Evolutionary conservation across 2,888 invertebrate species (phyloP), one percentile per base, ranked within the genome.

Genomic region (Sphaeridia pumilis): DNA sequence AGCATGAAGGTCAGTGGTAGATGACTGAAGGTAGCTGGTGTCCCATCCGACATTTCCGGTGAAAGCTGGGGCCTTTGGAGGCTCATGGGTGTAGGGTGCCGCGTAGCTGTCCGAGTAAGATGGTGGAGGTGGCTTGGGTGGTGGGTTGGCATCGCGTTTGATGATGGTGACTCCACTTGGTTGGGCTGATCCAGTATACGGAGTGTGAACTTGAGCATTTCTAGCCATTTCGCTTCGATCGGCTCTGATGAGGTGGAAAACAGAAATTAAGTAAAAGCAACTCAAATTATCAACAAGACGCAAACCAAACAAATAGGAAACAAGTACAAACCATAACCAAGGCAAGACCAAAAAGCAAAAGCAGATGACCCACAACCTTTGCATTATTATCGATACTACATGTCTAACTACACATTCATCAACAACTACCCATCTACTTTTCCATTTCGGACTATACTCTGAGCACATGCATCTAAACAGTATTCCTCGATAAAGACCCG

Each of bases 151-250:
- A 22, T 26, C 36, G 7, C 51, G 51, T n/a, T 53, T 47, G 25
- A 49, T 49, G 2, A 56, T 36, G 17, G 45, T 51, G 20, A 50
- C 51, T 34, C 49, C 48, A 12, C 34, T 34, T 44, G 49, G 44
- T 41, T 14, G 24, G 2, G 24, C 36, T 5, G 36, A 24, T n/a
- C 22, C 20, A 21, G 35, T n/a, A 42, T 20, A 25, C 27, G 49
- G 46, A 20, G 43, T n/a, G 12, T 43, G 44, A 26, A 31, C n/a
- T 31, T 57, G 58, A 46, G 65, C 65, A 55, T 60, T 65, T 24
- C 52, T 54, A 38, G 57, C 63, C 65, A 65, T 65, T 59, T 65
- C 65, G 54, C 60, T 58, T 48, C 65, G 58, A 49, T 61, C 57
- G 38, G 65, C 65, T 57, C 65, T 65, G 54, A 35, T 45, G 10